Evolutionary conservation across 2,797 vertebrate genomes (phyloP).

Genomic region (Moxostoma hubbsi): DNA sequence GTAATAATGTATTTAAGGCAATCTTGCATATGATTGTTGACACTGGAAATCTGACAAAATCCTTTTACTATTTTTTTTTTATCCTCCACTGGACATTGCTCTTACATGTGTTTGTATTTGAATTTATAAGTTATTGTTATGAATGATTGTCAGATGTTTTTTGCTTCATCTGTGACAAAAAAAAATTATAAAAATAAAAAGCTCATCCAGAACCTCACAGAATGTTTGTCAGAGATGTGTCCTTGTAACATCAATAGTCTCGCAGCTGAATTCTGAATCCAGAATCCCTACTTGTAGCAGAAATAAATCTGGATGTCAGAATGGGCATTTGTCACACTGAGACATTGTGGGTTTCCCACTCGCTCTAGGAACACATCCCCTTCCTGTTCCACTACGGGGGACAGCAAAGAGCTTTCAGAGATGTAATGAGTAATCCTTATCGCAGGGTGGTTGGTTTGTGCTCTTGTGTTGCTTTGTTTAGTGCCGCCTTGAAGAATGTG

Average conservation of each 20-base stretch:
- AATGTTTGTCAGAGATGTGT: constrained; percentile 10
- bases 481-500: constrained; percentile 13
- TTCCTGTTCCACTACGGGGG: constrained; percentile 80
- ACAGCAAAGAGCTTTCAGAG: constrained; percentile 70
- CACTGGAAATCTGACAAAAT: constrained; percentile 33
- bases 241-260: constrained; percentile 71
- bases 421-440: constrained; percentile 45
- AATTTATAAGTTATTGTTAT: constrained; percentile 24
- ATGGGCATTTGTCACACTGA: constrained; percentile 81
- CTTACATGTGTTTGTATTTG: neutral
- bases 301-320: constrained; percentile 80
- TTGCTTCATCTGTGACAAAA: neutral
- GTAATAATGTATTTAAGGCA: neutral
- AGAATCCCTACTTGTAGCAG: constrained; percentile 69
- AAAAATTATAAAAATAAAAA: too few relatives aligned
- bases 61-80: neutral
- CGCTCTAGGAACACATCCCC: constrained; percentile 82
- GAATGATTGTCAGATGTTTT: neutral
- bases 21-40: constrained; percentile 14
- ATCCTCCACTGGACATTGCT: constrained; percentile 6
- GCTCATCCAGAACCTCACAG: neutral
- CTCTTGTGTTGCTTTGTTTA: constrained; percentile 9
- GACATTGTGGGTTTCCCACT: constrained; percentile 77
- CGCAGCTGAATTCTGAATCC: too few relatives aligned
- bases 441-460: constrained; percentile 45